phyloP scores from a whole-genome alignment of 2,888 invertebrate genomes.

The Phorcus lineatus region DNA sequence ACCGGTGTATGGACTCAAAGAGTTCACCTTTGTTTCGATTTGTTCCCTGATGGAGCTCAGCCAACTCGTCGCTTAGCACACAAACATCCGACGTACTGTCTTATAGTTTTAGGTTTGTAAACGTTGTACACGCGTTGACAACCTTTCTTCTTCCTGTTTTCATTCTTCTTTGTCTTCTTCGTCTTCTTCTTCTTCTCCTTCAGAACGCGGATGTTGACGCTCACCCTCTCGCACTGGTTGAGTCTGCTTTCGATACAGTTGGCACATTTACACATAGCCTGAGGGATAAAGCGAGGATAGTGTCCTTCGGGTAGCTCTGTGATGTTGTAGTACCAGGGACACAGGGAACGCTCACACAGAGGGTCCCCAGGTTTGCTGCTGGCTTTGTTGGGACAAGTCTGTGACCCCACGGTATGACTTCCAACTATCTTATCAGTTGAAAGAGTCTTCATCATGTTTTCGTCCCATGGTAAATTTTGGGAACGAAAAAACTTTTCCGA shows the following conservation, averaged over 20 bases:
- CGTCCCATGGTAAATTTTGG: no score
- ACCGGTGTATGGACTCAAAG: no score
- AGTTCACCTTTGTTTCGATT: no score
- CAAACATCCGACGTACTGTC: not conserved
- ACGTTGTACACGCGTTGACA: not conserved
- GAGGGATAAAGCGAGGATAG: not conserved
- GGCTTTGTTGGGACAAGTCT: not conserved
- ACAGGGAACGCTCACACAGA: not conserved
- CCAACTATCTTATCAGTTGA: no score
- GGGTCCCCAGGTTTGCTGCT: not conserved
- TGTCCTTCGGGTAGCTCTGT: not conserved
- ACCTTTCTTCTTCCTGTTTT: not conserved
- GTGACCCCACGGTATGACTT: not conserved
- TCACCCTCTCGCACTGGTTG: not conserved
- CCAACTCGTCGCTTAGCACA: not conserved
- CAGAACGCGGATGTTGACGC: not conserved
- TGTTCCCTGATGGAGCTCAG: no score
- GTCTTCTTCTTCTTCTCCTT: no score
- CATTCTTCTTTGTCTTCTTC: no score
- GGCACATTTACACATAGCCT: not conserved
- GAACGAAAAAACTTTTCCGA: no score
- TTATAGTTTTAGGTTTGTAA: not conserved
- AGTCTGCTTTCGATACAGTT: not conserved
- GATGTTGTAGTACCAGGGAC: not conserved
- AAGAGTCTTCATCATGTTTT: no score